Evolutionary conservation across 2,797 vertebrate species (phyloP), one percentile per base, ranked within the genome.

Genomic region (Labeo calbasu): DNA sequence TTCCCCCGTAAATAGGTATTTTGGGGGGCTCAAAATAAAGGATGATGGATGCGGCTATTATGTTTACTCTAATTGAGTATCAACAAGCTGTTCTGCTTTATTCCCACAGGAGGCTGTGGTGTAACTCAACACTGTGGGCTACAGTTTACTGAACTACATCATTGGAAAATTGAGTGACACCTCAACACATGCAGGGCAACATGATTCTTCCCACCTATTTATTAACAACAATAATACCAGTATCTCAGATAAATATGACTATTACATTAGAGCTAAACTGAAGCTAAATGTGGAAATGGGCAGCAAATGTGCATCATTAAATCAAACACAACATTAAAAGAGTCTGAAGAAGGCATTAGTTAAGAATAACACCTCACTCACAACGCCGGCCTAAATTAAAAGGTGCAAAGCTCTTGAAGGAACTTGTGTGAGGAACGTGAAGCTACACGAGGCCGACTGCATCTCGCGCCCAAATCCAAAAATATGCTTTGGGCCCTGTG

Each of bases 401-500:
- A 85, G 65, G 79, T 77, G 79, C 43, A 76, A 77, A 77, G 84
- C 79, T 85, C 36, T 40, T 55, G 72, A 68, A 51, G 32, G 51
- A 71, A 81, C 48, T 25, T 72, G 77, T 8, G 14, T 0, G 46
- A 59, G 65, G 61, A 53, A 77, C 53, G 48, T 3, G 63, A 76
- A 57, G 71, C 70, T 73, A n/a, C 51, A 19, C 53, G 6, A 51
- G 84, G 84, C 91, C 77, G 86, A 89, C 83, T 82, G 2, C 48
- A 25, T 65, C 73, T 84, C 84, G 72, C 51, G 40, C 69, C 72
- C 73, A 77, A 86, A 63, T 91, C 92, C 91, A 84, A 93, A 94
- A 93, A 94, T 94, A 95, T 92, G 92, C 90, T 84, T 86, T 25
- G 59, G 73, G 88, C 88, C 92, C 91, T 91, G 93, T 93, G 94